phyloP scores from a whole-genome alignment of 1,140 invertebrate species.

The Protaetia brevitarsis region DNA sequence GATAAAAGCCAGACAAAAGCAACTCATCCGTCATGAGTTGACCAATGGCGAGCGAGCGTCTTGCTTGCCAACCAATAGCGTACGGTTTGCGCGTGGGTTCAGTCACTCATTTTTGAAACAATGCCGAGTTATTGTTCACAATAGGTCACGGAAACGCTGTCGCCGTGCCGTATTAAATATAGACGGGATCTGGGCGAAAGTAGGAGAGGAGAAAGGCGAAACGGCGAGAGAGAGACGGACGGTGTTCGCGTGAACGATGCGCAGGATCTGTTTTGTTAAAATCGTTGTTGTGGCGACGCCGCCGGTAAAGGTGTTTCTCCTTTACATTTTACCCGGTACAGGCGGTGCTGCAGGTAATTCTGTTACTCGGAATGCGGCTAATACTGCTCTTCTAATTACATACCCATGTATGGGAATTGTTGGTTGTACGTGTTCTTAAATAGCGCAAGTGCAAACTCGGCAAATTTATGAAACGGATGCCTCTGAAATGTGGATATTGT shows the following conservation, averaged over 20 bases:
- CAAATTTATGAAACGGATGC: neutral
- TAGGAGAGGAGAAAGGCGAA: neutral
- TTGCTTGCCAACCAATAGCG: slow-evolving; percentile 37
- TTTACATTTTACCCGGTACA: neutral
- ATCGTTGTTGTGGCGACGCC: neutral
- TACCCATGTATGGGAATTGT: slow-evolving; percentile 2
- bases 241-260: neutral
- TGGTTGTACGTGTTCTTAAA: neutral
- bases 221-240: neutral
- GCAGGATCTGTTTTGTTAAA: slow-evolving; percentile 1
- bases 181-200: slow-evolving; percentile 3
- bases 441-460: neutral
- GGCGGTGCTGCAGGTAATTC: neutral
- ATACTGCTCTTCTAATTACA: slow-evolving; percentile 4
- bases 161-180: slow-evolving; percentile 10
- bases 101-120: slow-evolving; percentile 41
- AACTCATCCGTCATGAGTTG: slow-evolving; percentile 39
- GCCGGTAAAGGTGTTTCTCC: neutral
- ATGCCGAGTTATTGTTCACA: slow-evolving; percentile 28
- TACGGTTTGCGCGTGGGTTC: slow-evolving; percentile 39
- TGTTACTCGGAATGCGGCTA: neutral
- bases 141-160: slow-evolving; percentile 20
- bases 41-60: slow-evolving; percentile 36
- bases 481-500: slow-evolving; percentile 7
- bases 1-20: slow-evolving; percentile 34